Evolutionary conservation across 2,797 vertebrate genomes (phyloP).

Genomic region (Sarcophilus harrisii): DNA sequence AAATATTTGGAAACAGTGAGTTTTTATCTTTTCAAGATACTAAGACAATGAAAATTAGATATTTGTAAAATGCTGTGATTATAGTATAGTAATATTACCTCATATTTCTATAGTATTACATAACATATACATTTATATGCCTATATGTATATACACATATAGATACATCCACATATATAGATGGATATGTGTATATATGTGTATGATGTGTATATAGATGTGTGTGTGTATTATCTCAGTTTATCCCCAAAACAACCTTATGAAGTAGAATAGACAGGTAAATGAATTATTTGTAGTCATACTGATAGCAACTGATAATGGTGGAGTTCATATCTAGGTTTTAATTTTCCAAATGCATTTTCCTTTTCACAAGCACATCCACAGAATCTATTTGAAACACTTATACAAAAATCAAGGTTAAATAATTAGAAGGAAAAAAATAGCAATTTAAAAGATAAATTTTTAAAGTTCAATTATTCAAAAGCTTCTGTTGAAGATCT

Average conservation of each 20-base stretch:
- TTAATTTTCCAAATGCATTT: neutral
- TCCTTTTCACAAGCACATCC: neutral
- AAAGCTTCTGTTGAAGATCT: neutral
- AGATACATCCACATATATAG: too few relatives aligned
- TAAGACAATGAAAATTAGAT: neutral
- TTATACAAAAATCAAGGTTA: neutral
- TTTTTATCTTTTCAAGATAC: neutral
- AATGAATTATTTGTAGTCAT: neutral
- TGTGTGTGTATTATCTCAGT: neutral
- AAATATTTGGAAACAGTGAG: neutral
- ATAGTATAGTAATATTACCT: neutral
- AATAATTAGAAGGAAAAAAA: neutral
- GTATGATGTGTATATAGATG: too few relatives aligned
- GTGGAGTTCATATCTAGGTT: neutral
- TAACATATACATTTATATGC: too few relatives aligned
- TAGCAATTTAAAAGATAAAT: neutral
- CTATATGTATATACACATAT: too few relatives aligned
- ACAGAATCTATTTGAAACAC: neutral
- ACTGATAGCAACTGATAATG: neutral
- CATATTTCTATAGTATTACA: neutral
- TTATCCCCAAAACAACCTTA: neutral
- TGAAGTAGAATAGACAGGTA: neutral
- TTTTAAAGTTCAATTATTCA: neutral
- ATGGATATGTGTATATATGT: too few relatives aligned
- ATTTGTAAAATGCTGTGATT: neutral